Evolutionary conservation across 37 sponge, comb jelly and placozoan species (phyloP).

Genomic region (Dysidea cf. avara): DNA sequence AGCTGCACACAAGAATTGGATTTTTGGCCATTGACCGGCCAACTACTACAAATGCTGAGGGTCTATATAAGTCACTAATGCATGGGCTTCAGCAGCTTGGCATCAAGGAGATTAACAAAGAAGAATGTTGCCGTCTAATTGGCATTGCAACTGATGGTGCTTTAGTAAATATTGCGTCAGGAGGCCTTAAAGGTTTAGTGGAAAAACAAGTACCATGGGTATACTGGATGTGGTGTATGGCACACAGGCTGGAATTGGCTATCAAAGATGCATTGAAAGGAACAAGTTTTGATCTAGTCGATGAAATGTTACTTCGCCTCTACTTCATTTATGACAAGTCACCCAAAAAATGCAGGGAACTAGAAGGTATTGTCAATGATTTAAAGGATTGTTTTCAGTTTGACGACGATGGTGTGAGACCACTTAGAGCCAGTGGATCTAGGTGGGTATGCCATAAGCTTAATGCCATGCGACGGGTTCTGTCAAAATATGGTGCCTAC

Average conservation of each 20-base stretch:
- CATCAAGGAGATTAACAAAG: too few relatives aligned
- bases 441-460: too few relatives aligned
- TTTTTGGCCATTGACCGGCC: constrained; percentile 38
- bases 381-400: constrained; percentile 42
- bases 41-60: too few relatives aligned
- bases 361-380: constrained; percentile 49
- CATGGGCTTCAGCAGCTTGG: constrained; percentile 31
- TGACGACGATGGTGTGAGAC: constrained; percentile 49
- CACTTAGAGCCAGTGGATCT: too few relatives aligned
- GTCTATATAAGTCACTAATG: constrained; percentile 26
- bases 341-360: constrained; percentile 60
- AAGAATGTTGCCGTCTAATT: constrained; percentile 34
- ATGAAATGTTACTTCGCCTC: constrained; percentile 59
- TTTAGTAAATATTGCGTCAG: constrained; percentile 23
- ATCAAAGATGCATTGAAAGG: constrained; percentile 61
- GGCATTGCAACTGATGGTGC: constrained; percentile 71
- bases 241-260: constrained; percentile 61
- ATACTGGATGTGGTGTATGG: constrained; percentile 83
- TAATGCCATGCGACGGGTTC: too few relatives aligned
- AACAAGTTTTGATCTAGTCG: constrained; percentile 59
- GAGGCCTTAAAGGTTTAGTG: constrained; percentile 66
- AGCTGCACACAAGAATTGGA: constrained; percentile 49
- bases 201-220: constrained; percentile 55
- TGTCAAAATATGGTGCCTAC: too few relatives aligned
- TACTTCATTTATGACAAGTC: constrained; percentile 66